Evolutionary conservation across 1,140 invertebrate species (phyloP), one percentile per base, ranked within the genome.

Genomic region (Bombus haemorrhoidalis): DNA sequence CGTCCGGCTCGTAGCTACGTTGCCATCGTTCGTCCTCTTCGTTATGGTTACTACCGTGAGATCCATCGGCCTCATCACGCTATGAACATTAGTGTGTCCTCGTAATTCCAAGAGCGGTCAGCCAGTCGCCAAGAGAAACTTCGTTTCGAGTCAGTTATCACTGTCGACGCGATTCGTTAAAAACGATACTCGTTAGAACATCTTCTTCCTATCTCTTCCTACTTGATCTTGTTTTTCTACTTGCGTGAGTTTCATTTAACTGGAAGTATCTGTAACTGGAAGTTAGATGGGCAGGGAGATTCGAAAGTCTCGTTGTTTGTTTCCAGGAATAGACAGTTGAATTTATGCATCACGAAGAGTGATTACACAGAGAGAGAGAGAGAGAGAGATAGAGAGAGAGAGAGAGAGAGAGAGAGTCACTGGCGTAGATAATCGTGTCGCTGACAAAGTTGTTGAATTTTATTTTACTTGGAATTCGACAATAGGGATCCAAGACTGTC

Each of bases 41-140:
- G 89, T 90, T 90, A 90, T 82, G 89, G 83, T 83, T 90, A 90
- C 80, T 86, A 83, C 73, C 76, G 77, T 47, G 83, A 83, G 89
- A 90, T 86, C 83, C 81, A 76, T 90, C 81, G 66, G 76, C 57
- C 57, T 90, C 89, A 87, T 90, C 89, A 87, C 74, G 81, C 59
- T 6, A 47, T 39, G 85, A 80, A 75, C 85, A 77, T 90, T 89
- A 89, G 80, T 74, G 81, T 86, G 85, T 81, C 88, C 85, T 86
- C 85, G 80, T 83, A 71, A 86, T 86, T 76, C 62, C 34, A 32
- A 64, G 57, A 66, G 43, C 43, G 82, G 73, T 59, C 34, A 68
- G 57, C 34, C 15, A 76, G 34, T n/a, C 47, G 18, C 12, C 22
- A 64, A 13, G 73, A 47, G 78, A 76, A 74, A 75, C 72, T 83